phyloP scores from a whole-genome alignment of 2,113 vertebrate species.

The Malurus alboscapulatus region DNA sequence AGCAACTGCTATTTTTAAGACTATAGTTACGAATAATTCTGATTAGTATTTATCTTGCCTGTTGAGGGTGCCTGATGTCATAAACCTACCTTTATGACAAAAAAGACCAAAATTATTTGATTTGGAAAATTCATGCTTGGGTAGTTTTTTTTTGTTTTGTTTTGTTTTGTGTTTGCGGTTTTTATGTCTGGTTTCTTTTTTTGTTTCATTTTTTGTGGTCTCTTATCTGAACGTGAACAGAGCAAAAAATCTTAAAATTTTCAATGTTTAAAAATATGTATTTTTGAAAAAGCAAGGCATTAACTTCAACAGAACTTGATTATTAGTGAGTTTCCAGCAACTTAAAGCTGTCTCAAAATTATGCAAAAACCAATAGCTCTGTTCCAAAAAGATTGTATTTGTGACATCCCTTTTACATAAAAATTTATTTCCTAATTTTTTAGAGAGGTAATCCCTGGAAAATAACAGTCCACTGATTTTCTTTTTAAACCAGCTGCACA shows the following conservation, averaged over 20 bases:
- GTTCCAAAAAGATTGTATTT: neutral
- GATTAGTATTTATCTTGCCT: neutral
- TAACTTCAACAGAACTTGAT: neutral
- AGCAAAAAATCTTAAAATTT: neutral
- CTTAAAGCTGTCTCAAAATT: neutral
- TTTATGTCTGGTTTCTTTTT: neutral
- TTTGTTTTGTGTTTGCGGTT: neutral
- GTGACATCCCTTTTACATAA: neutral
- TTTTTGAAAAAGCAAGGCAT: neutral
- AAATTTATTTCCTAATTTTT: neutral
- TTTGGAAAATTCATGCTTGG: neutral
- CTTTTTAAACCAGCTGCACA: neutral
- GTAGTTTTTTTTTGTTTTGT: fast-evolving
- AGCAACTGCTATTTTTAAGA: neutral
- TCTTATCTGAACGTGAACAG: neutral
- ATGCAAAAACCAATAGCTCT: neutral
- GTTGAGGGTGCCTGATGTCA: neutral
- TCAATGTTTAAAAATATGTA: neutral
- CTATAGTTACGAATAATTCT: neutral
- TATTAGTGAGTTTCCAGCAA: neutral
- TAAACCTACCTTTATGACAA: neutral
- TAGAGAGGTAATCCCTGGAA: neutral
- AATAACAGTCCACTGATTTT: neutral
- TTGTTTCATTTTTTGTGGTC: neutral
- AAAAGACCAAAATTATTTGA: neutral